These are phyloP conservation scores for Melanaphis sacchari DNA, from an alignment of 1,140 invertebrate genomes.

Conservation along the genomic window DNA sequence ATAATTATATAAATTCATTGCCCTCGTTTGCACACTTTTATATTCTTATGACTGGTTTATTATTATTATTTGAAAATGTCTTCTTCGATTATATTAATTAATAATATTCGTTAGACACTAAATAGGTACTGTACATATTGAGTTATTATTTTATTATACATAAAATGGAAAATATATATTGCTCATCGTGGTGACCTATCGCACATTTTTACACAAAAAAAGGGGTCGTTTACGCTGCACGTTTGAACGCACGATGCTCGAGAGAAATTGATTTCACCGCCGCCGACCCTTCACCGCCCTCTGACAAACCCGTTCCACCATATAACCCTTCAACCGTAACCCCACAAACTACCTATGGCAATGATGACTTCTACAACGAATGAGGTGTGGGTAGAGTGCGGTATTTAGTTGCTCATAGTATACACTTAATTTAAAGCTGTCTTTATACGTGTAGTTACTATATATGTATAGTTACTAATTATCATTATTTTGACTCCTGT, in stretches of 20 bases:
- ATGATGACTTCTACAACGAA: neutral
- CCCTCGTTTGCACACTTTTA: neutral
- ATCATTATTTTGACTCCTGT: neutral
- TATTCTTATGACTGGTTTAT: too few species aligned
- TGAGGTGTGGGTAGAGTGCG: neutral
- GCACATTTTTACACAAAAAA: constrained; percentile 7
- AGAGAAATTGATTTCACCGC: constrained; percentile 26
- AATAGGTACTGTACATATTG: neutral
- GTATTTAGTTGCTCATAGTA: neutral
- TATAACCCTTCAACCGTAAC: neutral
- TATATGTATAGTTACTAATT: neutral
- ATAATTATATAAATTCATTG: neutral
- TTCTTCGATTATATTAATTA: neutral
- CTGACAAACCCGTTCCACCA: neutral
- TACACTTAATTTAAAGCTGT: neutral
- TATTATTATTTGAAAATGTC: neutral
- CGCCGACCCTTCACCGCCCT: neutral
- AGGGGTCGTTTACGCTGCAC: neutral
- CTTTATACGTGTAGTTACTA: too few species aligned
- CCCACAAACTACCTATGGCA: neutral
- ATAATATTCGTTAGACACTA: neutral
- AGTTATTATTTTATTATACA: neutral
- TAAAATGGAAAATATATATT: neutral
- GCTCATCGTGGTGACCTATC: neutral
- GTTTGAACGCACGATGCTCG: neutral